phyloP scores from a whole-genome alignment of 2,113 vertebrate species.

The Columbina picui region DNA sequence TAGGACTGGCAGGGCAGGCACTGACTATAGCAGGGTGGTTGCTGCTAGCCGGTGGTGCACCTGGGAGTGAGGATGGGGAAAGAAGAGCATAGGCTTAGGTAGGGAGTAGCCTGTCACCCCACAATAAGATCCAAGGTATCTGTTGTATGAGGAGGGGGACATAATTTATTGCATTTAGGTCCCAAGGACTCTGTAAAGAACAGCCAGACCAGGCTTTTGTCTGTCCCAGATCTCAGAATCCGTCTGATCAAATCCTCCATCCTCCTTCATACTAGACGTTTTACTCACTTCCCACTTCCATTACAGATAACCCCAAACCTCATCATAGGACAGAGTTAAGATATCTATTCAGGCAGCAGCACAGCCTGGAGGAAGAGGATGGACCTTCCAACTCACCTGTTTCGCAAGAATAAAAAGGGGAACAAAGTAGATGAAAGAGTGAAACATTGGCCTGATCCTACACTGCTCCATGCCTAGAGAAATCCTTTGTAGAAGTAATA shows the following conservation, averaged over 20 bases:
- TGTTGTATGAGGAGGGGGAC: too few relatives aligned
- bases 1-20: not conserved
- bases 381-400: not conserved
- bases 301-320: not conserved
- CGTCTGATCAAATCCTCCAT: too few relatives aligned
- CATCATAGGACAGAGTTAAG: not conserved
- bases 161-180: not conserved
- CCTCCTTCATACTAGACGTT: not conserved
- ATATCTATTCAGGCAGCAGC: not conserved
- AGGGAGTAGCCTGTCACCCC: not conserved
- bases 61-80: not conserved
- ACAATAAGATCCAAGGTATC: not conserved
- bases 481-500: not conserved
- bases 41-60: not conserved
- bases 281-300: not conserved
- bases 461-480: not conserved
- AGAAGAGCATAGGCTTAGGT: not conserved
- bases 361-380: not conserved
- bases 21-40: not conserved
- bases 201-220: too few relatives aligned
- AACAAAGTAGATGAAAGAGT: not conserved
- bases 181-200: not conserved
- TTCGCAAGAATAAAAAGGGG: not conserved
- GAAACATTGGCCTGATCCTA: not conserved
- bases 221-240: not conserved